phyloP scores from a whole-genome alignment of 2,113 vertebrate genomes.

The Lamprologus speciosus region DNA sequence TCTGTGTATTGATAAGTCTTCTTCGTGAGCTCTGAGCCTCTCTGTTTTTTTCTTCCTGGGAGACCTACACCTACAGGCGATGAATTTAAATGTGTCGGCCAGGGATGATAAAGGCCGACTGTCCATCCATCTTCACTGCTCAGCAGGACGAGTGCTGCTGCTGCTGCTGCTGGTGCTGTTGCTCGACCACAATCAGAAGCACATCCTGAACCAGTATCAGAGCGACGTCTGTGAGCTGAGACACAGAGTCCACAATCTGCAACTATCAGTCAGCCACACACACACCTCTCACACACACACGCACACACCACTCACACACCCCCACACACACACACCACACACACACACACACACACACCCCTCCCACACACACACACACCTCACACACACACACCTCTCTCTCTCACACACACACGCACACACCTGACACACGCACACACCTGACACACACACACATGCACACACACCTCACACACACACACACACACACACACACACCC shows the following conservation, averaged over 20 bases:
- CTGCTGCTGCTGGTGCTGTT: not conserved
- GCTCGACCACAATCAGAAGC: not conserved
- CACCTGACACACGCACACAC: fast-evolving
- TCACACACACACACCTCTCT: fast-evolving
- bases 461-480: not conserved
- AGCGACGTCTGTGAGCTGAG: not conserved
- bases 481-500: fast-evolving
- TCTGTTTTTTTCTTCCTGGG: not conserved
- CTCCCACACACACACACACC: fast-evolving
- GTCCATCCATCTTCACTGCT: not conserved
- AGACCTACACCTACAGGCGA: not conserved
- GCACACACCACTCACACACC: fast-evolving
- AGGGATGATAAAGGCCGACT: not conserved
- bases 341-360: no score
- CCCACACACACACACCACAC: no score
- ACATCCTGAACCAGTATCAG: not conserved
- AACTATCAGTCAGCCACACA: not conserved
- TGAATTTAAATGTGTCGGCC: not conserved
- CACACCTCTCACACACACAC: no score
- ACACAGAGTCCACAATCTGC: not conserved
- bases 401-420: fast-evolving
- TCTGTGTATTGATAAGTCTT: not conserved
- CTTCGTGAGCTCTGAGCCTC: not conserved
- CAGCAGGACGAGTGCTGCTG: not conserved
- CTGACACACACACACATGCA: fast-evolving